Base-by-base conservation (phyloP, 2,888 invertebrate genomes). In the Griposia aprilina region DNA sequence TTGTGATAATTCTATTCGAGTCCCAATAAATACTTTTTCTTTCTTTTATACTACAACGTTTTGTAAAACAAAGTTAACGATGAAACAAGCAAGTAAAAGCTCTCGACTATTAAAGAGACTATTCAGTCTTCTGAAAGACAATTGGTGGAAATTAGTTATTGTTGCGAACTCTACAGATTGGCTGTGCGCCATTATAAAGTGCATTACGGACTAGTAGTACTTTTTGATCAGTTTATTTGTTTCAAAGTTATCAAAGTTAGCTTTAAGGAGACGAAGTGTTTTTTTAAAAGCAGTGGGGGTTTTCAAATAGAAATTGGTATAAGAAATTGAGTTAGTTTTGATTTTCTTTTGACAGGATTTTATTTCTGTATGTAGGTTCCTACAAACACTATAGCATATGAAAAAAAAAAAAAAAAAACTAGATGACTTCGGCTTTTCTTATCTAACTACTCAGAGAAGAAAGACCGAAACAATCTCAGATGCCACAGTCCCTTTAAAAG, bases 171-270 rank as follows among this genome's bases (percentile, higher is more conserved):
- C 67, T 3, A 23, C 41, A 10, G n/a, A 78, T 78, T 79, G 63
- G 63, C 20, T 48, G 23, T 0, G 17, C 5, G 36, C 57, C 41
- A 50, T 70, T 59, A 17, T 57, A 69, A 65, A 78, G 41, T 70
- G 63, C 70, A 78, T 48, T 78, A 45, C 17, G 36, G 78, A 50
- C 62, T 69, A 7, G 0, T 15, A n/a, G 4, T 20, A 50, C 41
- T 78, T 78, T 50, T 57, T 57, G 41, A 78, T 65, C 26, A 41
- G 50, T 41, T 68, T 57, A 63, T 65, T 70, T 78, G 70, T 79
- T 10, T 23, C 1, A 6, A 79, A 63, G 55, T 78, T 78, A 1
- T n/a, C 15, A n/a, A 65, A 20, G 17, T 17, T 41, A 11, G 36
- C 55, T 63, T n/a, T 78, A 65, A 78, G 30, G 70, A 70, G 63